Percentiles rank a stretch among this genome's conserved stretches.
phyloP scores from a whole-genome alignment of 2,888 invertebrate species.

The Mongoloraphidia duomilia region DNA sequence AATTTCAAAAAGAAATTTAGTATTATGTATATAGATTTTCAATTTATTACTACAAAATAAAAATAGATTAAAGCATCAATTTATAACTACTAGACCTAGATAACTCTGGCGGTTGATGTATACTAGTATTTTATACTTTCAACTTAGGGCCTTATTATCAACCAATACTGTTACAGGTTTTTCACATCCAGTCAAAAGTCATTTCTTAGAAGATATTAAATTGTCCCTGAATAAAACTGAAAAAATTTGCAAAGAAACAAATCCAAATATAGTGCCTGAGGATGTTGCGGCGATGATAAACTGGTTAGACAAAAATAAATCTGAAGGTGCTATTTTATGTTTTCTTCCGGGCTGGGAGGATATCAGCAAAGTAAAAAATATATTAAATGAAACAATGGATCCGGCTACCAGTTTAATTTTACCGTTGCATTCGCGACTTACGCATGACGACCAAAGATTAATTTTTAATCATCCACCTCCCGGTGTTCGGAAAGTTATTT shows the following conservation, averaged over 20 bases:
- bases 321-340: constrained; percentile 53
- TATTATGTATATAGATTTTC: too few species aligned
- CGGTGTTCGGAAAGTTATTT: constrained; percentile 47
- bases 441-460: constrained; percentile 39
- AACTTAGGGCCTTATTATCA: constrained; percentile 20
- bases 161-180: constrained; percentile 32
- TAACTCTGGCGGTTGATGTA: constrained; percentile 28
- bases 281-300: constrained; percentile 35
- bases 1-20: constrained; percentile 29
- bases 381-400: constrained; percentile 28
- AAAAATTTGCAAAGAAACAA: constrained; percentile 23
- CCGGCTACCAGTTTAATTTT: constrained; percentile 9
- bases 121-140: constrained; percentile 27
- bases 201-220: constrained; percentile 39
- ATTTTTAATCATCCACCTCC: constrained; percentile 39
- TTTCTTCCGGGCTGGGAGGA: constrained; percentile 67
- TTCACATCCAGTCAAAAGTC: constrained; percentile 42
- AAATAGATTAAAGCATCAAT: too few species aligned
- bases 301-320: constrained; percentile 39
- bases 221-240: constrained; percentile 26
- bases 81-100: too few species aligned
- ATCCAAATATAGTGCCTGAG: constrained; percentile 33
- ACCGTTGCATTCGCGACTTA: constrained; percentile 34
- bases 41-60: too few species aligned
- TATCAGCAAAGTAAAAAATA: constrained; percentile 36